Percentiles rank a stretch among this genome's conserved stretches.
Conservation (phyloP, 2,888 invertebrate species). For the Perizoma flavofasciatum region DNA sequence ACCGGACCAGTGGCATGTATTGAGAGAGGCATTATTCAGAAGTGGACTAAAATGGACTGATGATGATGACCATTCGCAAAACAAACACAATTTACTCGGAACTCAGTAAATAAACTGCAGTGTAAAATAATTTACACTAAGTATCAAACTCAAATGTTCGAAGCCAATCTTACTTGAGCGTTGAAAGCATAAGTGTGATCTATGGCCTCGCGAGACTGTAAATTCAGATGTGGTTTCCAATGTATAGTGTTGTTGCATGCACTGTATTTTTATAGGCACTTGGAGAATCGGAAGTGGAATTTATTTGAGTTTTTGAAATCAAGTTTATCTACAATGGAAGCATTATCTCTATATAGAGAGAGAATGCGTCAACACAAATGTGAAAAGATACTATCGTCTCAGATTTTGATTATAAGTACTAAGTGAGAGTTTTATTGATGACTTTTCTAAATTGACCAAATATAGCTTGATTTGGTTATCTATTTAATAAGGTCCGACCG, state of each 20-base stretch:
- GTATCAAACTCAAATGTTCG: slow-evolving; percentile 24
- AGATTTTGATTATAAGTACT: too few relatives aligned
- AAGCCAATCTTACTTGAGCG: slow-evolving; percentile 17
- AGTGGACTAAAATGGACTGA: too few relatives aligned
- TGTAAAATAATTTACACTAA: slow-evolving; percentile 31
- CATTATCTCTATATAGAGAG: neutral
- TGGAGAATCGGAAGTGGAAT: slow-evolving; percentile 34
- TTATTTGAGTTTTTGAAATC: slow-evolving; percentile 33
- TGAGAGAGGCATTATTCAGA: too few relatives aligned
- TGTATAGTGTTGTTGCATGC: slow-evolving; percentile 35
- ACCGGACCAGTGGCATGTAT: too few relatives aligned
- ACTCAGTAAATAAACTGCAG: slow-evolving; percentile 27
- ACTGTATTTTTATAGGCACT: slow-evolving; percentile 38
- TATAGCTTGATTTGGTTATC: too few relatives aligned
- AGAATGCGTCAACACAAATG: neutral
- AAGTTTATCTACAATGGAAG: slow-evolving; percentile 18
- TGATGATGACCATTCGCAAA: neutral
- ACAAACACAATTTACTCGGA: neutral
- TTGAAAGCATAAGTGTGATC: slow-evolving; percentile 30
- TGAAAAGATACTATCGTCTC: too few relatives aligned
- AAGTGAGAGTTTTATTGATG: too few relatives aligned
- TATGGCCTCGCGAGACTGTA: slow-evolving; percentile 30
- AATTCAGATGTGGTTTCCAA: slow-evolving; percentile 29
- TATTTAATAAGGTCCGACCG: too few relatives aligned
- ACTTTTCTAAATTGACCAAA: too few relatives aligned